Conservation (phyloP, 2,797 vertebrate genomes). For the Mormyrops boulengeri region DNA sequence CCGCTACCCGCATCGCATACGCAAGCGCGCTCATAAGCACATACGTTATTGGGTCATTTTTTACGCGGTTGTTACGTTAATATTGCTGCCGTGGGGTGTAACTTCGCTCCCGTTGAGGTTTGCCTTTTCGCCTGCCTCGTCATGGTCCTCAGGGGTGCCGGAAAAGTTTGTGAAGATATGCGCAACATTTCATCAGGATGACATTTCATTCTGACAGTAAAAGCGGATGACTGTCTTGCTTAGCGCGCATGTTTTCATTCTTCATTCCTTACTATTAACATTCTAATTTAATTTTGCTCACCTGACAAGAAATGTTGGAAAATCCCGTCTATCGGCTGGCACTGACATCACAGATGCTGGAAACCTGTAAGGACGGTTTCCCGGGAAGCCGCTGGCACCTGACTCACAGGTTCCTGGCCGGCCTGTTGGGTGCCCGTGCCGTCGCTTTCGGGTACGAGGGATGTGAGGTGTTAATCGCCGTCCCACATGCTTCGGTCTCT, state of each 20-base stretch:
- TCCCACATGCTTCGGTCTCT: not conserved
- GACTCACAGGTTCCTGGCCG: not conserved
- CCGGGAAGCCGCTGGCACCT: not conserved
- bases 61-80: conserved; percentile 45
- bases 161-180: not conserved
- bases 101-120: conserved; percentile 21
- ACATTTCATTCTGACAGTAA: not conserved
- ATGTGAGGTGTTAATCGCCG: not conserved
- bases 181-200: not conserved
- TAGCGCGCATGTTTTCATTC: not conserved
- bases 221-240: not conserved
- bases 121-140: not conserved
- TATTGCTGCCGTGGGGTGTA: conserved; percentile 40
- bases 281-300: not conserved
- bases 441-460: not conserved
- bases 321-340: not conserved
- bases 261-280: not conserved
- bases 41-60: conserved; percentile 43
- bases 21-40: conserved; percentile 68
- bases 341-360: not conserved
- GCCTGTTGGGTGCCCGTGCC: not conserved
- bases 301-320: not conserved
- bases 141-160: not conserved
- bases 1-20: conserved; percentile 90
- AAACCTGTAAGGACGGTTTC: not conserved